Percentiles rank a stretch among this genome's conserved stretches.
These are phyloP conservation scores for Artibeus lituratus DNA, from an alignment of 2,797 vertebrate species.

Conservation along the genomic window DNA sequence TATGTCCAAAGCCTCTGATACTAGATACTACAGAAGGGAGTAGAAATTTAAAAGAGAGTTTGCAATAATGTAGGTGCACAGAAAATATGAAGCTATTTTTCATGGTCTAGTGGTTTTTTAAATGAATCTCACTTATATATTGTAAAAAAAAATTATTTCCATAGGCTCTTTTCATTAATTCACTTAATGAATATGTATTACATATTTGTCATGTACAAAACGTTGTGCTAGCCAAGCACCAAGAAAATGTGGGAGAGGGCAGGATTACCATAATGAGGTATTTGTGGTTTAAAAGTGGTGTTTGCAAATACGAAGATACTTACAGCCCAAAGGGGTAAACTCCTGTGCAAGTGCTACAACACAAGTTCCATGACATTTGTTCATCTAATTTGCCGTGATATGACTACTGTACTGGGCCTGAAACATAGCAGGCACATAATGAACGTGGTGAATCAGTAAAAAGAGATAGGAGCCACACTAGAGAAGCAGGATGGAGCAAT, in stretches of 20 bases:
- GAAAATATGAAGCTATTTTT: constrained; percentile 33
- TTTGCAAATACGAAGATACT: not conserved
- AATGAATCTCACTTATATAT: constrained; percentile 8
- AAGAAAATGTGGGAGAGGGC: not conserved
- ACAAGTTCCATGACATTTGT: not conserved
- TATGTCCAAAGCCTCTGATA: not conserved
- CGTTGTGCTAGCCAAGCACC: not conserved
- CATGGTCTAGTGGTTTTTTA: not conserved
- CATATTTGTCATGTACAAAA: not conserved
- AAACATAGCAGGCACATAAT: not conserved
- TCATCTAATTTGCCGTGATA: not conserved
- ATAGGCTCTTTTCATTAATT: not conserved
- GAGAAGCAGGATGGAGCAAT: not conserved
- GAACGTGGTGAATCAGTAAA: not conserved
- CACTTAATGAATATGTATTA: not conserved
- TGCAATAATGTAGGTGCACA: not conserved
- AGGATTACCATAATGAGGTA: not conserved
- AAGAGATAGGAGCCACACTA: not conserved
- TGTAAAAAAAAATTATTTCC: not conserved
- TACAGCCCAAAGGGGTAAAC: not conserved
- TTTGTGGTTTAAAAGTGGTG: not conserved
- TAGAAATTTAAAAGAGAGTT: not conserved
- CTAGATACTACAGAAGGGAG: not conserved
- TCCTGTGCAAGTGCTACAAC: not conserved
- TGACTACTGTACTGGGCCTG: not conserved